Evolutionary conservation across 2,113 vertebrate species (phyloP).

Genomic region (Hippocampus abdominalis): DNA sequence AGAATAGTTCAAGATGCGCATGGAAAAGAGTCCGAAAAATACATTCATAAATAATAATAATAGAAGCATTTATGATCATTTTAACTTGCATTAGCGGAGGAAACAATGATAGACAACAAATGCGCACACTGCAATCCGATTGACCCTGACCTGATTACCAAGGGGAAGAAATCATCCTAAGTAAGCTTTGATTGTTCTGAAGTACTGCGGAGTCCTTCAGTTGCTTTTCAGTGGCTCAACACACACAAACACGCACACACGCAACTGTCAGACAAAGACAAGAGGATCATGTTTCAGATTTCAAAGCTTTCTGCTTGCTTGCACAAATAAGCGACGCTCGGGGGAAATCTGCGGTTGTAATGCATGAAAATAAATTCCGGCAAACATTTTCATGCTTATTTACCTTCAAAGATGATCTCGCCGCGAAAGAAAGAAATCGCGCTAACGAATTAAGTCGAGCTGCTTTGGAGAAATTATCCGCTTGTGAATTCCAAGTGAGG

Average conservation of each 20-base stretch:
- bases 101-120: slow-evolving; percentile 25
- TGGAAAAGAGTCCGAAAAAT: too few species aligned
- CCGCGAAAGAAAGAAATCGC: neutral
- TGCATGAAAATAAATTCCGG: slow-evolving; percentile 18
- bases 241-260: slow-evolving; percentile 5
- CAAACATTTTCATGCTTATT: slow-evolving; percentile 16
- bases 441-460: neutral
- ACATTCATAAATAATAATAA: too few species aligned
- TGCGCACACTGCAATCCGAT: slow-evolving; percentile 8
- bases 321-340: neutral
- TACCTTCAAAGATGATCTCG: neutral
- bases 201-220: slow-evolving; percentile 19
- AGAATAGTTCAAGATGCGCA: too few species aligned
- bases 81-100: slow-evolving; percentile 50
- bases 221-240: slow-evolving; percentile 15
- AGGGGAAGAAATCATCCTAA: slow-evolving; percentile 38
- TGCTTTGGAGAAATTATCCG: neutral
- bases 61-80: too few species aligned
- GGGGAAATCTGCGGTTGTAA: slow-evolving; percentile 15
- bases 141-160: slow-evolving; percentile 57
- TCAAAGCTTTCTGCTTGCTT: slow-evolving; percentile 23
- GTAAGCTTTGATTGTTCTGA: slow-evolving; percentile 40
- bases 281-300: slow-evolving; percentile 24
- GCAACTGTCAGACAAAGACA: neutral
- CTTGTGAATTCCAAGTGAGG: too few species aligned